Conservation (phyloP, 2,888 invertebrate genomes). For the Stramonita haemastoma region DNA sequence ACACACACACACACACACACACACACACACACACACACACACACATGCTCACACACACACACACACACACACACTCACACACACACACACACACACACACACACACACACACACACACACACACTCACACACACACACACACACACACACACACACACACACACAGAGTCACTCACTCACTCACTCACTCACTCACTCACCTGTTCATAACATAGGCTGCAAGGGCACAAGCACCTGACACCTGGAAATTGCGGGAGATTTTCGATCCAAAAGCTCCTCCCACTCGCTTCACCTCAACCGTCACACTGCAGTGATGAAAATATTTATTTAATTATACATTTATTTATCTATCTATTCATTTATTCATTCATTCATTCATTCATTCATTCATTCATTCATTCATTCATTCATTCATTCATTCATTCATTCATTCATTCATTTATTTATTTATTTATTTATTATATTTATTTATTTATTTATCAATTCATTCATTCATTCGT, state of each 20-base stretch:
- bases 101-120: background rate
- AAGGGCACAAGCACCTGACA: conserved; percentile 84
- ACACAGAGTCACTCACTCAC: background rate
- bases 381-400: no score
- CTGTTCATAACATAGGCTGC: conserved; percentile 77
- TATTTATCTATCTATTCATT: no score
- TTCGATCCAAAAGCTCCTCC: conserved; percentile 92
- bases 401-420: no score
- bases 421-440: no score
- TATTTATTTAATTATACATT: no score
- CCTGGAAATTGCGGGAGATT: conserved; percentile 82
- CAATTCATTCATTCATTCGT: no score
- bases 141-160: conserved; percentile 26
- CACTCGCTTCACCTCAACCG: conserved; percentile 84
- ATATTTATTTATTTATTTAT: no score
- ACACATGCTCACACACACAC: background rate
- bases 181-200: conserved; percentile 47
- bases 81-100: background rate
- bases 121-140: background rate
- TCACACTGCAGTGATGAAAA: conserved; percentile 80
- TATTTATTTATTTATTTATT: no score
- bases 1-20: background rate
- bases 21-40: background rate
- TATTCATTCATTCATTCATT: no score
- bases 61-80: background rate